These are phyloP conservation scores for Nyctereutes procyonoides DNA, from an alignment of 2,113 vertebrate genomes.

Conservation along the genomic window DNA sequence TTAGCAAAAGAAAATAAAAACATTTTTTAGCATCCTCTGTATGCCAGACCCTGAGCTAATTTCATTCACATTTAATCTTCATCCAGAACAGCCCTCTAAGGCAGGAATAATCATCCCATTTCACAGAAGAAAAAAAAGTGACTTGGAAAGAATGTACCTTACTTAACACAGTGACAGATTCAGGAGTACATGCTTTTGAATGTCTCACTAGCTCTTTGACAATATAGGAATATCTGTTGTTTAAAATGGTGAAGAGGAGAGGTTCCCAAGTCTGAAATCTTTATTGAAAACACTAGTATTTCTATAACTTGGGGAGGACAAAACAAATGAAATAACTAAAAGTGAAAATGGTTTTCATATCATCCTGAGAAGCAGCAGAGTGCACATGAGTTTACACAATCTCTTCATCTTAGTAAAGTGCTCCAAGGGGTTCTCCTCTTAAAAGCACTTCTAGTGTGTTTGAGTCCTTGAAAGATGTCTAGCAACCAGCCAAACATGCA, in stretches of 20 bases:
- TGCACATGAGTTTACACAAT: neutral
- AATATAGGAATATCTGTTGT: conserved; percentile 17
- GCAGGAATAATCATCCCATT: conserved; percentile 3
- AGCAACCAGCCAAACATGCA: neutral
- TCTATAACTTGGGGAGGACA: neutral
- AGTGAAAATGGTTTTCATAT: neutral
- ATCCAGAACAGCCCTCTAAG: conserved; percentile 13
- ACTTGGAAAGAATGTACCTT: neutral
- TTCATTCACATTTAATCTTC: conserved; percentile 44
- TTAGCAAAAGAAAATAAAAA: conserved; percentile 44
- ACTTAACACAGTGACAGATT: neutral
- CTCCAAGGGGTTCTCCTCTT: neutral
- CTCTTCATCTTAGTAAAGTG: neutral
- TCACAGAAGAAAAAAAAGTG: conserved; percentile 15
- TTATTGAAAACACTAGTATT: neutral
- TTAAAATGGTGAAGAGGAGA: conserved; percentile 18
- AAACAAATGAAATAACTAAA: conserved; percentile 2
- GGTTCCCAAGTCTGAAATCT: neutral
- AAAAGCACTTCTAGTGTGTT: neutral
- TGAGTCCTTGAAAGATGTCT: neutral
- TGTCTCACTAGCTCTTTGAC: neutral
- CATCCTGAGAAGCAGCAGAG: neutral
- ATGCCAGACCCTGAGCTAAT: neutral
- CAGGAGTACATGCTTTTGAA: neutral
- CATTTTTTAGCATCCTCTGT: neutral